Evolutionary conservation across 2,113 vertebrate species (phyloP).

Genomic region (Pholis gunnellus): DNA sequence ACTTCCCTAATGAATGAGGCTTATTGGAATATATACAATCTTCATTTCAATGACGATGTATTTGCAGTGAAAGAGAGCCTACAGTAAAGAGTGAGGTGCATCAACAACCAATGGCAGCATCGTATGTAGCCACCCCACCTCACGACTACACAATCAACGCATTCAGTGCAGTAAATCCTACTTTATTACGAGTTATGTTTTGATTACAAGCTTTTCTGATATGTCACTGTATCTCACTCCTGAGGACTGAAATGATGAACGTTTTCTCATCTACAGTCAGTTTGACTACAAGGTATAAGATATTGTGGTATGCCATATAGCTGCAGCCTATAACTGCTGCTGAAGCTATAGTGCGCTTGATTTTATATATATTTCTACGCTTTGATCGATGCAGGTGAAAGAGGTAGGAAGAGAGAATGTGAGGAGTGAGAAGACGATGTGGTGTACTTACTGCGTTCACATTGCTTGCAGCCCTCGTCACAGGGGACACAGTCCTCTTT

Average conservation of each 20-base stretch:
- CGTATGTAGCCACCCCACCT: not conserved
- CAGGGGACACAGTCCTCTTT: conserved; percentile 86
- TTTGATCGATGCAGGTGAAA: not conserved
- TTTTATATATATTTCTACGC: conserved; percentile 10
- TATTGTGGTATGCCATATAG: not conserved
- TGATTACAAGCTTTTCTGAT: not conserved
- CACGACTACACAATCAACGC: not conserved
- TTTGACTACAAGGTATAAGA: not conserved
- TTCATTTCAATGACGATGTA: conserved; percentile 6
- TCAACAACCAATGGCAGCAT: conserved; percentile 1
- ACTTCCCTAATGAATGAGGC: not conserved
- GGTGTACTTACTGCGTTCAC: conserved; percentile 84
- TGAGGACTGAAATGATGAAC: not conserved
- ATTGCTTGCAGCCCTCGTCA: conserved; percentile 89
- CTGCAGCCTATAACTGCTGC: not conserved
- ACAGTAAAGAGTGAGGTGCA: conserved; percentile 21
- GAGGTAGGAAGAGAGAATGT: not conserved
- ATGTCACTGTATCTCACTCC: not conserved
- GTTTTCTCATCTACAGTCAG: not conserved
- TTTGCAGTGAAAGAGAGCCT: not conserved
- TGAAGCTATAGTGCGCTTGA: not conserved
- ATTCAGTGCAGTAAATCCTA: not conserved
- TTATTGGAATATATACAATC: not conserved
- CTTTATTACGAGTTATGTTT: not conserved
- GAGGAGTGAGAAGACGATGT: not conserved